These are phyloP conservation scores for Thaumatotibia leucotreta DNA, from an alignment of 1,140 invertebrate species.

Conservation along the genomic window DNA sequence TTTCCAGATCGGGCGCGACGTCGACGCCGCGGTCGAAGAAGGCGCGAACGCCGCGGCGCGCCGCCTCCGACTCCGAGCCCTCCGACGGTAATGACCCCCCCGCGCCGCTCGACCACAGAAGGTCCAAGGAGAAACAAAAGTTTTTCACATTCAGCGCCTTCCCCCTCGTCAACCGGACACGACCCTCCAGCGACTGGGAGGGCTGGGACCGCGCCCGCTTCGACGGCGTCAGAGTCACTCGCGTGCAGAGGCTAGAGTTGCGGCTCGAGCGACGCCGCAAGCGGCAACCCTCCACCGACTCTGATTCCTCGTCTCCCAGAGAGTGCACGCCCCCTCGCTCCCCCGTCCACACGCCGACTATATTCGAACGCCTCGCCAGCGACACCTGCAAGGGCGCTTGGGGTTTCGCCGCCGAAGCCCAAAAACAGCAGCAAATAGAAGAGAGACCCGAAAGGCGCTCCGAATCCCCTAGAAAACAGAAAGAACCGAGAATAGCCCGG, in stretches of 20 bases:
- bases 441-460: conserved; percentile 29
- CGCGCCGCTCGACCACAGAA: conserved; percentile 77
- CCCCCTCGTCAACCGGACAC: conserved; percentile 76
- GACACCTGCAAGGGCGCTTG: conserved; percentile 78
- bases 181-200: conserved; percentile 55
- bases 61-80: conserved; percentile 61
- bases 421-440: conserved; percentile 63
- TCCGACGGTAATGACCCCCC: conserved; percentile 73
- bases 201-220: conserved; percentile 38
- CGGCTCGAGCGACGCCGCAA: conserved; percentile 33
- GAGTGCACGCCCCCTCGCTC: conserved; percentile 12
- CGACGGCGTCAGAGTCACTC: conserved; percentile 52
- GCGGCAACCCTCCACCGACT: conserved; percentile 10
- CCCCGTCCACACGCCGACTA: conserved; percentile 40
- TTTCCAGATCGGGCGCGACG: background rate
- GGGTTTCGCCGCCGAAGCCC: conserved; percentile 86
- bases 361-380: conserved; percentile 74
- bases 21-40: conserved; percentile 55
- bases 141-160: conserved; percentile 88
- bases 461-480: background rate
- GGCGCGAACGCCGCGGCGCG: conserved; percentile 43
- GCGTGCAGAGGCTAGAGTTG: conserved; percentile 48
- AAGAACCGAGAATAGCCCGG: conserved; percentile 27
- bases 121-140: conserved; percentile 91
- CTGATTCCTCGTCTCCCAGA: conserved; percentile 15